Percentiles rank a stretch among this genome's conserved stretches.
These are phyloP conservation scores for Penaeus japonicus DNA, from an alignment of 1,140 invertebrate genomes.

Conservation along the genomic window DNA sequence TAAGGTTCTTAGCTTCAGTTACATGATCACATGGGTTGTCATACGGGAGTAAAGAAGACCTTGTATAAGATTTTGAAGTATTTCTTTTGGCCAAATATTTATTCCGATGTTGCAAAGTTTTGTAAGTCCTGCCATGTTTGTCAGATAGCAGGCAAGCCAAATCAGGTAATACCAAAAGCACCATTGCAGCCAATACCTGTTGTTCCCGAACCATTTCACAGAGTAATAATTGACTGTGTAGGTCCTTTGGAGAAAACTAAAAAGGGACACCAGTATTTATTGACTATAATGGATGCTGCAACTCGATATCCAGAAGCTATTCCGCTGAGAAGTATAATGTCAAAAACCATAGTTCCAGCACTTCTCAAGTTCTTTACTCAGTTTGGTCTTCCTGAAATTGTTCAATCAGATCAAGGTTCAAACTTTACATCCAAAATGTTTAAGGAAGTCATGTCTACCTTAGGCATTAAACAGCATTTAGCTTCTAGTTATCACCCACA, in stretches of 20 bases:
- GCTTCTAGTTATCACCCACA: not conserved
- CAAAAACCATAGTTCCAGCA: not conserved
- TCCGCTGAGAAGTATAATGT: not conserved
- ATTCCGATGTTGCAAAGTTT: not conserved
- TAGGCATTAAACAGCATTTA: not conserved
- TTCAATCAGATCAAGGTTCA: constrained; percentile 11
- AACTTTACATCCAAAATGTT: constrained; percentile 26
- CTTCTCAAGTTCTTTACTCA: constrained; percentile 7
- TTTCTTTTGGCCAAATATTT: constrained; percentile 1
- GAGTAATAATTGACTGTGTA: not conserved
- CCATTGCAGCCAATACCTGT: constrained; percentile 1
- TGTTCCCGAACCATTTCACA: not conserved
- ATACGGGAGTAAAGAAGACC: constrained; percentile 4
- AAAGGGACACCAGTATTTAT: constrained; percentile 14
- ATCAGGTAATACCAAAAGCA: constrained; percentile 3
- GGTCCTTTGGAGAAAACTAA: not conserved
- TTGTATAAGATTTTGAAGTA: not conserved
- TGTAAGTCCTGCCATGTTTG: constrained; percentile 1
- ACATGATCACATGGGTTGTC: constrained; percentile 2
- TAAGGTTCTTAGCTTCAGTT: not conserved
- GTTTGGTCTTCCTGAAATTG: not conserved
- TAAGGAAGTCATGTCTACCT: not conserved
- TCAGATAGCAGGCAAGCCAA: constrained; percentile 6
- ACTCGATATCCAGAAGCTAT: not conserved
- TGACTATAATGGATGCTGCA: not conserved